Percentiles rank a stretch among this genome's conserved stretches.
phyloP scores from a whole-genome alignment of 2,888 invertebrate species.

The Eupithecia exiguata region DNA sequence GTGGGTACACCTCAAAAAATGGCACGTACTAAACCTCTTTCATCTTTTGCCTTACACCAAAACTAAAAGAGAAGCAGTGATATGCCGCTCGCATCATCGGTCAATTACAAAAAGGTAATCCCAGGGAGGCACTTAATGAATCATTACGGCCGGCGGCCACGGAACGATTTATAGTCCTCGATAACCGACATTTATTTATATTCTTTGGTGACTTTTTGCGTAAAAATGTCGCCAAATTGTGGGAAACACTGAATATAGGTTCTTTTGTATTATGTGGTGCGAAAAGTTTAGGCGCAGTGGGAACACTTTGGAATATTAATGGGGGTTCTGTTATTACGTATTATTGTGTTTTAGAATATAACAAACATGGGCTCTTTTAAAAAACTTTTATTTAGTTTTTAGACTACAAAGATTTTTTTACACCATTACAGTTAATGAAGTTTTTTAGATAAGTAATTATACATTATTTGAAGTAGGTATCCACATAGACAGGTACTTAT shows the following conservation, averaged over 20 bases:
- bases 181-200: slow-evolving; percentile 38
- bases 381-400: no score
- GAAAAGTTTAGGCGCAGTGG: background rate
- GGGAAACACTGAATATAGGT: background rate
- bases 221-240: slow-evolving; percentile 8
- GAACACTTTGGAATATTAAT: background rate
- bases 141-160: slow-evolving; percentile 76
- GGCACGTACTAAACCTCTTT: slow-evolving; percentile 36
- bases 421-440: no score
- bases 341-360: background rate
- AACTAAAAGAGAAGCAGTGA: slow-evolving; percentile 76
- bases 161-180: slow-evolving; percentile 72
- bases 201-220: slow-evolving; percentile 10
- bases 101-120: slow-evolving; percentile 84
- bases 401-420: no score
- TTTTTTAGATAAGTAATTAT: no score
- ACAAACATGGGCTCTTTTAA: no score
- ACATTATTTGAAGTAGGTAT: no score
- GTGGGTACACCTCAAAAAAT: no score
- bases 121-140: slow-evolving; percentile 83
- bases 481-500: no score
- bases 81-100: slow-evolving; percentile 80
- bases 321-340: background rate
- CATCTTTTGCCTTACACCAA: slow-evolving; percentile 47
- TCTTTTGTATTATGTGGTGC: background rate